Evolutionary conservation across 92 coral and sea anemone genomes (phyloP).

Genomic region (Porites rus): DNA sequence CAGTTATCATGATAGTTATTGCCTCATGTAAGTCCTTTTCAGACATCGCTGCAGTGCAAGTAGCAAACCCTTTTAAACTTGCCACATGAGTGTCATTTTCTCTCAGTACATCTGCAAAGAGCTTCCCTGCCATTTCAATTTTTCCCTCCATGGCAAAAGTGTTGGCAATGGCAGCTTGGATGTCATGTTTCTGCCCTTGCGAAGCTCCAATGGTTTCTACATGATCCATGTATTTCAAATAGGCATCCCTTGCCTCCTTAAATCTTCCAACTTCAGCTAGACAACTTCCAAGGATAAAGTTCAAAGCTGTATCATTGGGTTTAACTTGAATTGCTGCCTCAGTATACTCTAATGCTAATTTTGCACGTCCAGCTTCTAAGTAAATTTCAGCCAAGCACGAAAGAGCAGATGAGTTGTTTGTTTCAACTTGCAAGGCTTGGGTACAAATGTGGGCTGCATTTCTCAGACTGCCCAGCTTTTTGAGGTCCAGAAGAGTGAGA

Average conservation of each 20-base stretch:
- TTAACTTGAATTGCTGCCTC: slow-evolving; percentile 32
- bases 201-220: slow-evolving; percentile 12
- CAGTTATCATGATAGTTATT: slow-evolving; percentile 39
- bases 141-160: slow-evolving; percentile 46
- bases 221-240: slow-evolving; percentile 13
- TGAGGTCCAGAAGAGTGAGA: slow-evolving; percentile 24
- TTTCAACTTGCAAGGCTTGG: slow-evolving; percentile 26
- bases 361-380: slow-evolving; percentile 44
- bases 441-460: slow-evolving; percentile 50
- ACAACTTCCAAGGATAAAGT: slow-evolving; percentile 50
- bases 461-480: slow-evolving; percentile 31
- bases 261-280: slow-evolving; percentile 32
- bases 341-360: slow-evolving; percentile 40
- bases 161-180: slow-evolving; percentile 40
- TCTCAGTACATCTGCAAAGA: slow-evolving; percentile 47
- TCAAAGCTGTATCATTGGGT: slow-evolving; percentile 30
- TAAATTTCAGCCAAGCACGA: slow-evolving; percentile 57
- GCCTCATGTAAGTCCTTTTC: slow-evolving; percentile 53
- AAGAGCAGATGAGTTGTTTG: slow-evolving; percentile 38
- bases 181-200: slow-evolving; percentile 30
- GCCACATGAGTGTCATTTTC: slow-evolving; percentile 35
- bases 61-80: slow-evolving; percentile 48
- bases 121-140: slow-evolving; percentile 7
- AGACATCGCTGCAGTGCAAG: slow-evolving; percentile 42
- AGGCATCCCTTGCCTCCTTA: slow-evolving; percentile 20